Percentiles rank a stretch among this genome's conserved stretches.
Conservation (phyloP, 37 sponge, comb jelly and placozoan species). For the Halichondria panicea region DNA sequence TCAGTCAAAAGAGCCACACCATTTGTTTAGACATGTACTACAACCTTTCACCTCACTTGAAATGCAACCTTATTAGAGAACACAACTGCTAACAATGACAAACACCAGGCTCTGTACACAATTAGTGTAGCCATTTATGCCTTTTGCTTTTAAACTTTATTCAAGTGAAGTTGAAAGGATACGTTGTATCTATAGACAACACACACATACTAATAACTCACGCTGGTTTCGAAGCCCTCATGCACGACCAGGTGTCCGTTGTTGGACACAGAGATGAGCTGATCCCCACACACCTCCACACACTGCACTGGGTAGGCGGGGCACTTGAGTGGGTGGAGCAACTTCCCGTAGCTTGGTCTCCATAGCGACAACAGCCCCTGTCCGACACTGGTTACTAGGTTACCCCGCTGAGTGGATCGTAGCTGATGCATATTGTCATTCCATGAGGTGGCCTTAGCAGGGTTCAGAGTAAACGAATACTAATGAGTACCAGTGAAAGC, state of each 20-base stretch:
- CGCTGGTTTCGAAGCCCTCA: constrained; percentile 38
- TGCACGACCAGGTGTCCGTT: constrained; percentile 56
- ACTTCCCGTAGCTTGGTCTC: constrained; percentile 50
- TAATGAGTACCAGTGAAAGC: neutral
- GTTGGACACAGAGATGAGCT: constrained; percentile 50
- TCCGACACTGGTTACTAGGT: constrained; percentile 54
- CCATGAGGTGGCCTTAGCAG: constrained; percentile 33
- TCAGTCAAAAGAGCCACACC: too few species aligned
- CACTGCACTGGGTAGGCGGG: constrained; percentile 29
- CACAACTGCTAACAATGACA: too few species aligned
- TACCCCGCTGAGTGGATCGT: constrained; percentile 57
- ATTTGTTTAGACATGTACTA: too few species aligned
- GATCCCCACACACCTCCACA: constrained; percentile 63
- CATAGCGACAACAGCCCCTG: constrained; percentile 54
- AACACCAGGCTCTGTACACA: too few species aligned
- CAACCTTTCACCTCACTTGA: too few species aligned
- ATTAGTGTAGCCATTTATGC: too few species aligned
- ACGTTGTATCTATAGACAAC: too few species aligned
- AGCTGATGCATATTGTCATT: constrained; percentile 41
- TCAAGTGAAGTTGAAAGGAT: too few species aligned
- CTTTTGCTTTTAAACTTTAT: too few species aligned
- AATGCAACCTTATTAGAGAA: too few species aligned
- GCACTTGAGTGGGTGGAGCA: constrained; percentile 46
- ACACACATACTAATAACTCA: constrained; percentile 18
- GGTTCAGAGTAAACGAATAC: neutral